Conservation (phyloP, 2,797 vertebrate genomes). For the Mionectes olivaceus region DNA sequence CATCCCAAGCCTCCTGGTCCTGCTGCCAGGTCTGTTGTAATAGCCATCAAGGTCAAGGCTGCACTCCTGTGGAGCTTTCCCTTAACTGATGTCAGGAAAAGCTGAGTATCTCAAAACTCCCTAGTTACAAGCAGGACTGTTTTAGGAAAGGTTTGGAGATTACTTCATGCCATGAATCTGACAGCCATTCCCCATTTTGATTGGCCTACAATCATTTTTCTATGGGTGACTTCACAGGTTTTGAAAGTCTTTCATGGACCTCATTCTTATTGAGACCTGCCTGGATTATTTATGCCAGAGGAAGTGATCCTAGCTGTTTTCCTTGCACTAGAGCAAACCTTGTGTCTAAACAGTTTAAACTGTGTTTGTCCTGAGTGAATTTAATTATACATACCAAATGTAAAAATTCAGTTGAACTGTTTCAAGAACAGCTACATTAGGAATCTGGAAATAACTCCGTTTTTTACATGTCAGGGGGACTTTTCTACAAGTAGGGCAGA, state of each 20-base stretch:
- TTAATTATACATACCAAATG: neutral
- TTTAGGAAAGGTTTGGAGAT: conserved; percentile 33
- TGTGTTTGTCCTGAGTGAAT: neutral
- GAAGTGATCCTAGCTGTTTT: neutral
- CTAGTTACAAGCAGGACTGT: neutral
- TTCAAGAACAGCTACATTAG: neutral
- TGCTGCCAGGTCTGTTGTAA: neutral
- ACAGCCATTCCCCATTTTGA: neutral
- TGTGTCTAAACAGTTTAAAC: neutral
- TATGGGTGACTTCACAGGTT: neutral
- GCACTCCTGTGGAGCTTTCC: neutral
- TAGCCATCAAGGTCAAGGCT: neutral
- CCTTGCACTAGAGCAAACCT: neutral
- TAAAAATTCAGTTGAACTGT: neutral
- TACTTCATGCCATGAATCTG: conserved; percentile 3
- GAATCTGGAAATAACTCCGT: neutral
- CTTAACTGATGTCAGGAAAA: neutral
- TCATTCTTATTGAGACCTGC: neutral
- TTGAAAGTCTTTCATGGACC: neutral
- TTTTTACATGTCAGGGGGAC: neutral
- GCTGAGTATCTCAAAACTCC: neutral
- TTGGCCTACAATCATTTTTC: neutral
- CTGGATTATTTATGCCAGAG: neutral
- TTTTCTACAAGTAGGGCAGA: neutral
- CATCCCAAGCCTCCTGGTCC: neutral